phyloP scores from a whole-genome alignment of 2,888 invertebrate species.

The Flexamia atlantica region DNA sequence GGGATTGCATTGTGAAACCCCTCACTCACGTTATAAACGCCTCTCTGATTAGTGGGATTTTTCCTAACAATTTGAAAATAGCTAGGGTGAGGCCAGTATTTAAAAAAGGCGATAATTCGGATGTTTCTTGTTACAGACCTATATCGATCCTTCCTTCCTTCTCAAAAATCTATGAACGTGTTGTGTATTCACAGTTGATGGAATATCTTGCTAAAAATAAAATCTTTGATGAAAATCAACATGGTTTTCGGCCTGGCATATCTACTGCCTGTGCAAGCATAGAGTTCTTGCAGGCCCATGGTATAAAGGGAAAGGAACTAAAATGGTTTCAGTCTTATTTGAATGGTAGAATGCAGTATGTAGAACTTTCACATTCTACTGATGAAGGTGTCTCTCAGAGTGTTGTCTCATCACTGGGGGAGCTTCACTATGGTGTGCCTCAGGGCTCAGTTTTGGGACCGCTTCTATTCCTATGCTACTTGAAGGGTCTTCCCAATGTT shows the following conservation, averaged over 20 bases:
- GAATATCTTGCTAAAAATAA: neutral
- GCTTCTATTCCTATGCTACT: neutral
- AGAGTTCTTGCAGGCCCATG: neutral
- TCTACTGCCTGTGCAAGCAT: neutral
- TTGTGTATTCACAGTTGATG: neutral
- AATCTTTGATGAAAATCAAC: neutral
- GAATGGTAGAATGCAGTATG: neutral
- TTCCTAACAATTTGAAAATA: neutral
- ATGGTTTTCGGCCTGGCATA: neutral
- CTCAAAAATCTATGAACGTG: neutral
- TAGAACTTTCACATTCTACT: neutral
- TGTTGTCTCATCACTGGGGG: neutral
- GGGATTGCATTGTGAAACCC: neutral
- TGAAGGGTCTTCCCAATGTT: neutral
- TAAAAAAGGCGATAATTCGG: neutral
- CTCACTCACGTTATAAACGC: neutral
- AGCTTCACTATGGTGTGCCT: neutral
- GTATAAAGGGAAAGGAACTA: neutral
- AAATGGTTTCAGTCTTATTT: neutral
- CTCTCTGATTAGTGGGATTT: neutral
- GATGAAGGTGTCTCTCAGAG: neutral
- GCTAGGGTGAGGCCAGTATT: neutral
- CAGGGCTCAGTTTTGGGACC: neutral
- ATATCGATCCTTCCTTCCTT: neutral
- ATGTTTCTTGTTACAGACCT: neutral